Evolutionary conservation across 2,888 invertebrate species (phyloP), one percentile per base, ranked within the genome.

Genomic region (Omphaloscelis lunosa): DNA sequence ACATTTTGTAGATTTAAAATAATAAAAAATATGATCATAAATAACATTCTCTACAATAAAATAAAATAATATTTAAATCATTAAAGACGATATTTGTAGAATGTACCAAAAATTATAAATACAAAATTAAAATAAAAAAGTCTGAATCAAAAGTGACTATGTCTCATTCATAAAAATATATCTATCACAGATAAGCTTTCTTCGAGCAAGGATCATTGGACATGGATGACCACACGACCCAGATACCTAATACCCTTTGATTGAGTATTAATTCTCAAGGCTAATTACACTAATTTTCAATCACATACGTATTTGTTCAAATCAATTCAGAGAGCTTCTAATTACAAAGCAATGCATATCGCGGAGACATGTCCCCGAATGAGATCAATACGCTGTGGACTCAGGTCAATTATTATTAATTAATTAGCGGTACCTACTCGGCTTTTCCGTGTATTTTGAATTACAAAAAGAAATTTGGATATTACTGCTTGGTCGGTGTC

Each of bases 301-400:
- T 63, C n/a, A 58, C 48, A 27, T 41, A 51, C 39, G 34, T 77
- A 62, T 77, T 78, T 78, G 34, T 78, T 48, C 34, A 62, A 53
- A 48, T 56, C 15, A 53, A 56, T 51, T 51, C 23, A 11, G 12
- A 65, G 29, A 41, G 56, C n/a, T 63, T 77, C 53, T 77, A 77
- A 70, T 77, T 45, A 53, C 53, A 77, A 69, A 77, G 62, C 23
- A 34, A 62, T 62, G 23, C 23, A 62, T 58, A 77, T 77, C 1
- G 15, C 27, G 27, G 27, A 53, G 41, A 45, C 11, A 39, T 29
- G n/a, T 51, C 51, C 20, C 39, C 8, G 4, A 27, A 6, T n/a
- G 0, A 29, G 27, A 69, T 62, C 27, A 45, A 34, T 62, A 53
- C 34, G 3, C 8, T 20, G 34, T 23, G 29, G 20, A 11, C n/a